A percentile compares a stretch with the other conserved stretches of the same genome.
Conservation (phyloP, 2,888 invertebrate genomes). For the Bellardia bayeri region DNA sequence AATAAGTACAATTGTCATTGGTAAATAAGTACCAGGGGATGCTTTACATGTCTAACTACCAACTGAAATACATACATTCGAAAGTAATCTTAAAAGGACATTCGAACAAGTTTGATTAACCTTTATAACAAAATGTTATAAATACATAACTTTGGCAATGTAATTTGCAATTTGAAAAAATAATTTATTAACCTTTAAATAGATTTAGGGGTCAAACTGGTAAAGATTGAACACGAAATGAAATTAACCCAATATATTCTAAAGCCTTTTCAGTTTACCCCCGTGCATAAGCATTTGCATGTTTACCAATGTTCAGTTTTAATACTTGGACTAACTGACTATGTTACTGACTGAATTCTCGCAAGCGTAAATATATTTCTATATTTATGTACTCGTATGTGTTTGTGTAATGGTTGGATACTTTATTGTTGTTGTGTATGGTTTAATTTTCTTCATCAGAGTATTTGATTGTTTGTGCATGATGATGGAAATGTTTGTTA, state of each 20-base stretch:
- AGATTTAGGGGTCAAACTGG: too few species aligned
- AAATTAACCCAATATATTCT: neutral
- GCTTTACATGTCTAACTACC: neutral
- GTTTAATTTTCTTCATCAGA: neutral
- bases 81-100: neutral
- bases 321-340: neutral
- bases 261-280: neutral
- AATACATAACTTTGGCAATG: too few species aligned
- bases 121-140: too few species aligned
- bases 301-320: neutral
- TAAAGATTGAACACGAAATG: neutral
- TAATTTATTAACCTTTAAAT: too few species aligned
- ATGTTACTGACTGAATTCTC: neutral
- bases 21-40: neutral
- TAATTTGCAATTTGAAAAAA: too few species aligned
- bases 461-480: neutral
- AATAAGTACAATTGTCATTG: neutral
- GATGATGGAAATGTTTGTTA: neutral
- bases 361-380: neutral
- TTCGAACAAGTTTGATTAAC: neutral
- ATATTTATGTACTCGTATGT: neutral
- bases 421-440: neutral
- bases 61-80: neutral
- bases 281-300: neutral
- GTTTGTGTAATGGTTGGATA: neutral